Percentiles rank a stretch among this genome's conserved stretches.
Conservation (phyloP, 2,113 vertebrate genomes). For the Gavialis gangeticus region DNA sequence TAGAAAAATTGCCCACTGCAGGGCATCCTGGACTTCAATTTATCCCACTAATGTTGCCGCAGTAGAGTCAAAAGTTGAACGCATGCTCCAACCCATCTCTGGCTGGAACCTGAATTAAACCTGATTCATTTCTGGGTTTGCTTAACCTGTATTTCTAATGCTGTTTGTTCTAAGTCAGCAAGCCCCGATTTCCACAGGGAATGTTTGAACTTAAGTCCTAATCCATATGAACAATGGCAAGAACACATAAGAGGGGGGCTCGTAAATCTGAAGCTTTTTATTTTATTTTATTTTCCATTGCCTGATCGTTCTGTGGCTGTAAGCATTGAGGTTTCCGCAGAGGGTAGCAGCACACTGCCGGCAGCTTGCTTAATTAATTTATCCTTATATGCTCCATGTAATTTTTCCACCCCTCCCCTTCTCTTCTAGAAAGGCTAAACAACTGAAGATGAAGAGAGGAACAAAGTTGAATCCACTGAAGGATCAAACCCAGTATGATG, state of each 20-base stretch:
- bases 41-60: neutral
- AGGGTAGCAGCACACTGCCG: neutral
- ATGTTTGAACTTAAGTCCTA: constrained; percentile 39
- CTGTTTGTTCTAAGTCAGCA: constrained; percentile 39
- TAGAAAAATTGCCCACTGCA: neutral
- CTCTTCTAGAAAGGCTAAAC: constrained; percentile 20
- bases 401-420: neutral
- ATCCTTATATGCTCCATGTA: neutral
- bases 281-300: constrained; percentile 51
- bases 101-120: constrained; percentile 16
- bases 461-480: constrained; percentile 30
- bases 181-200: constrained; percentile 31
- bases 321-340: constrained; percentile 26
- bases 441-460: neutral
- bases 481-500: neutral
- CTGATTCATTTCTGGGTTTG: neutral
- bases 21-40: neutral
- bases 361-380: constrained; percentile 56
- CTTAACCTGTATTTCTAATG: constrained; percentile 28
- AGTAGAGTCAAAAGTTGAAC: neutral
- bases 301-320: constrained; percentile 34
- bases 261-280: constrained; percentile 43
- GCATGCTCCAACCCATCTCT: neutral
- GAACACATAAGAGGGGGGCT: neutral
- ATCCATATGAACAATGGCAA: neutral